Conservation (phyloP, 1,140 invertebrate genomes). For the Harlomillsia oculata region DNA sequence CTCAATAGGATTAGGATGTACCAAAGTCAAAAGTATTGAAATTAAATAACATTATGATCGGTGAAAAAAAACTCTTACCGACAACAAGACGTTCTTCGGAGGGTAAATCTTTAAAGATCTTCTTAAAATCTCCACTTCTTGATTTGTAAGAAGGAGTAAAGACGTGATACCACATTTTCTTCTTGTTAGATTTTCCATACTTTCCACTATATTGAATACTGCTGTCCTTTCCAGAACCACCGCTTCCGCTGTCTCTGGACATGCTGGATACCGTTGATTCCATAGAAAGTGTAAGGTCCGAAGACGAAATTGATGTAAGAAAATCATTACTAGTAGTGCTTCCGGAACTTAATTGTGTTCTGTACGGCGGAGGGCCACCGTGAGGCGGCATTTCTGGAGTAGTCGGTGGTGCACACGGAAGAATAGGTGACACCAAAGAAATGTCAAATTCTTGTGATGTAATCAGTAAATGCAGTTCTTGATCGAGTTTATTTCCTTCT, state of each 20-base stretch:
- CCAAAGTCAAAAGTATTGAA: neutral
- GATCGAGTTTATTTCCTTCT: neutral
- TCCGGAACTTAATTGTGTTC: neutral
- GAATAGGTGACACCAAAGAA: neutral
- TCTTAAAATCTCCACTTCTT: constrained; percentile 80
- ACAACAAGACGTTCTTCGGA: constrained; percentile 83
- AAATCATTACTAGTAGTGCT: neutral
- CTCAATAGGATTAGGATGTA: too few species aligned
- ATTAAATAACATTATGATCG: neutral
- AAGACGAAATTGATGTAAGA: neutral
- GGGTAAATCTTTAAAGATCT: constrained; percentile 83
- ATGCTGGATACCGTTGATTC: neutral
- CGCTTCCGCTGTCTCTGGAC: neutral
- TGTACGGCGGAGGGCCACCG: too few species aligned
- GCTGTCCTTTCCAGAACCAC: neutral
- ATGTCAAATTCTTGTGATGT: neutral
- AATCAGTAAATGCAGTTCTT: neutral
- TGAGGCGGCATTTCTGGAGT: too few species aligned
- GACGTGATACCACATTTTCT: constrained; percentile 69
- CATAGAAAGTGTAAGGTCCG: neutral
- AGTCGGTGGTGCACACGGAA: too few species aligned
- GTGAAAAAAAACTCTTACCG: constrained; percentile 52
- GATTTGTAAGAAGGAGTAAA: constrained; percentile 89
- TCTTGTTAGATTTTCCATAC: constrained; percentile 44
- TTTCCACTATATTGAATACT: neutral